Base-by-base conservation (phyloP, 30 jellyfish, hydroid and myxozoan species). In the Pelagia noctiluca region DNA sequence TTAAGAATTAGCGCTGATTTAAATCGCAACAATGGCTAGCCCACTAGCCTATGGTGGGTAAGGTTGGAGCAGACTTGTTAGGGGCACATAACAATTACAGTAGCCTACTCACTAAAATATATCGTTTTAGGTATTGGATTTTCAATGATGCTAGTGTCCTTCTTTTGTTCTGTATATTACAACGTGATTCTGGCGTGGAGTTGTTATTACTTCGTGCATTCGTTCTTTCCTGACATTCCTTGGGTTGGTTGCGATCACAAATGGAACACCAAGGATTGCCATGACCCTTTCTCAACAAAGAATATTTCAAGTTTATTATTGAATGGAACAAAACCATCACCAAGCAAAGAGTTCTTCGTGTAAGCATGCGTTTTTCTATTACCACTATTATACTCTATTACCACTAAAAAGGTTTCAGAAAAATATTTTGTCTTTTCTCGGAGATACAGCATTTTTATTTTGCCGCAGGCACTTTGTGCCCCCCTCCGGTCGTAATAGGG, bases 151-250 rank as follows among this genome's bases (percentile, higher is more conserved):
- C 65, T 86, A 62, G 89, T 92, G 16, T 92, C 97, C 22, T 80
- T 86, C 72, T 66, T 92, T 67, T 81, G 84, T 28, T 86, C 98
- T 1, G 77, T 92, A 1, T 92, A 92, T 61, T 92, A 92, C 89
- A 92, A 92, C 67, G 98, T 92, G 4, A 87, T 92, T 2, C 84
- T 92, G 22, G 98, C 98, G 2, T 92, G 98, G 98, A 83, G 98
- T 71, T 92, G 98, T 53, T 88, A 78, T 61, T 91, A 84, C 70
- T 85, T 91, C 74, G 78, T 66, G 54, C 47, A 91, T 50, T 77
- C 96, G 4, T 84, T 91, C 78, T 74, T 16, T 5, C 74, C 94
- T 13, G 74, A 49, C 21, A 87, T 91, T 4, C 98, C 98, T 1
- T 91, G 98, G 98, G 96, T 71, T 76, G 96, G 94, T 23, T 84